phyloP scores from a whole-genome alignment of 2,113 vertebrate species.

The Hippocampus comes region DNA sequence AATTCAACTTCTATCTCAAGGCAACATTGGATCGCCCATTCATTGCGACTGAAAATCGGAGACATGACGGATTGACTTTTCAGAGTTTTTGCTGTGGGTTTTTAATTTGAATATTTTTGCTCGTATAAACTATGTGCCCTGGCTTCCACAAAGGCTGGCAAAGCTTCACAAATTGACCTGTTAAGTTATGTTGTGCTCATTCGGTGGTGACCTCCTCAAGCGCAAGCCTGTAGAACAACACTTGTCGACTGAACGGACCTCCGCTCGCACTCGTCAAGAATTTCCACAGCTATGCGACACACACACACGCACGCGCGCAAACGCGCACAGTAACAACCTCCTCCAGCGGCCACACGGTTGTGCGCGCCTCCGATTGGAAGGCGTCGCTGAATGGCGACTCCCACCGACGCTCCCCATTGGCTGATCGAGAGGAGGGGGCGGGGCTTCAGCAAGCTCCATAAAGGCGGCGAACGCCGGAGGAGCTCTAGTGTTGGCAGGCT shows the following conservation, averaged over 20 bases:
- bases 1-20: no score
- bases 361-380: slow-evolving; percentile 40
- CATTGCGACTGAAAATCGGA: not conserved
- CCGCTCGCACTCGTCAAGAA: slow-evolving; percentile 22
- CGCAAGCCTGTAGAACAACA: no score
- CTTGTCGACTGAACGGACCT: slow-evolving; percentile 6
- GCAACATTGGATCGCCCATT: slow-evolving; percentile 1
- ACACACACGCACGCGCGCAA: slow-evolving; percentile 23
- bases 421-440: slow-evolving; percentile 15
- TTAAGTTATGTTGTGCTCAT: no score
- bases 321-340: slow-evolving; percentile 53
- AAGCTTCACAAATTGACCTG: not conserved
- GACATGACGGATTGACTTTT: no score
- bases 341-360: slow-evolving; percentile 39
- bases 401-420: slow-evolving; percentile 41
- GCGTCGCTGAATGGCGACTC: slow-evolving; percentile 17
- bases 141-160: not conserved
- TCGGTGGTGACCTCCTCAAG: not conserved
- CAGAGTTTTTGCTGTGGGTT: no score
- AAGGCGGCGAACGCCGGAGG: slow-evolving; percentile 27
- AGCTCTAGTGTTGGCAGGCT: slow-evolving; percentile 30
- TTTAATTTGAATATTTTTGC: no score
- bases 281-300: slow-evolving; percentile 52
- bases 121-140: no score
- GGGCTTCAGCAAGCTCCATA: slow-evolving; percentile 62